Conservation (phyloP, 2,797 vertebrate genomes). For the Atherinosoma microstoma region DNA sequence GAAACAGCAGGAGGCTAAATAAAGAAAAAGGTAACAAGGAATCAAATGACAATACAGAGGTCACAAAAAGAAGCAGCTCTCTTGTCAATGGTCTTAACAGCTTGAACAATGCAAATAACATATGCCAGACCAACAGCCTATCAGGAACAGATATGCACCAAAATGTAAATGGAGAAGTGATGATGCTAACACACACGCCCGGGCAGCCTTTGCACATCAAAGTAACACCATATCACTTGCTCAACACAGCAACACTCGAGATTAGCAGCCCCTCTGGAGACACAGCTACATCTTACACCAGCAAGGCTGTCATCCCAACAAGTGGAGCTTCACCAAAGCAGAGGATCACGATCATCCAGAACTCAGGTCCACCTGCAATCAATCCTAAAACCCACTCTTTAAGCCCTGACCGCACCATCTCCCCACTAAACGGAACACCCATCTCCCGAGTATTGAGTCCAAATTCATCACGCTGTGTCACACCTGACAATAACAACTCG, state of each 20-base stretch:
- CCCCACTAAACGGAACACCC: conserved; percentile 85
- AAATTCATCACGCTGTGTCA: conserved; percentile 87
- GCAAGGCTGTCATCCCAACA: conserved; percentile 93
- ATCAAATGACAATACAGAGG: conserved; percentile 80
- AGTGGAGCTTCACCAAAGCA: conserved; percentile 91
- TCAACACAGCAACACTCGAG: conserved; percentile 93
- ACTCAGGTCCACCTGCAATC: conserved; percentile 82
- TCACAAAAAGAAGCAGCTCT: conserved; percentile 79
- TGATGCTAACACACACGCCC: conserved; percentile 90
- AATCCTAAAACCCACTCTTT: conserved; percentile 82
- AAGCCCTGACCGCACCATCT: conserved; percentile 85
- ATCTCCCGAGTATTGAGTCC: conserved; percentile 86
- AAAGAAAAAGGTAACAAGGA: conserved; percentile 84
- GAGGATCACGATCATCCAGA: conserved; percentile 96
- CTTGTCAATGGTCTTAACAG: conserved; percentile 81
- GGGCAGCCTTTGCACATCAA: conserved; percentile 96
- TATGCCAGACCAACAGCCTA: conserved; percentile 83
- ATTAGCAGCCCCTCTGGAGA: conserved; percentile 92
- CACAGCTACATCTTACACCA: conserved; percentile 89
- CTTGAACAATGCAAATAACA: conserved; percentile 79
- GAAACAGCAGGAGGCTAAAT: conserved; percentile 82
- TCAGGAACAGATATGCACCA: conserved; percentile 84
- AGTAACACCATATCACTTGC: conserved; percentile 92
- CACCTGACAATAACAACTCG: conserved; percentile 89
- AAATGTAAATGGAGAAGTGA: conserved; percentile 87